phyloP scores from a whole-genome alignment of 2,888 invertebrate genomes.

The Tromatobia lineatoria region DNA sequence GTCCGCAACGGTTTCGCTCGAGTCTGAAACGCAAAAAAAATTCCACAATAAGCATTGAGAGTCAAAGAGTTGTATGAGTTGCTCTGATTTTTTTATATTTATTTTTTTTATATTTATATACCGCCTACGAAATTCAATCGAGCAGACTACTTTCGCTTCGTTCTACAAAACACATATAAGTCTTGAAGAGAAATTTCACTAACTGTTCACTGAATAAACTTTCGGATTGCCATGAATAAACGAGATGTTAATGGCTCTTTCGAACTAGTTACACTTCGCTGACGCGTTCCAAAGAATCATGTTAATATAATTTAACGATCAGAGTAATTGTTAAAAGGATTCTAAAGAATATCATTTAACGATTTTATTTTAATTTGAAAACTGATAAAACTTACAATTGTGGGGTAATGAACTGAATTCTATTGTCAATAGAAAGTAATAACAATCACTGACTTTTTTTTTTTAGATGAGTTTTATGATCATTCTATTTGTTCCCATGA shows the following conservation, averaged over 20 bases:
- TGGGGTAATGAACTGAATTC: background rate
- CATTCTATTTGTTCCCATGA: too few relatives aligned
- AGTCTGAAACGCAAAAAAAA: constrained; percentile 80
- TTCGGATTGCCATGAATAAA: constrained; percentile 64
- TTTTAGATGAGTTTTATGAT: background rate
- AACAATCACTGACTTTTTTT: background rate
- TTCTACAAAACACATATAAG: constrained; percentile 59
- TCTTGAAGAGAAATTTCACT: constrained; percentile 59
- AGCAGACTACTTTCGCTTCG: constrained; percentile 63
- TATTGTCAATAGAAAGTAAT: background rate
- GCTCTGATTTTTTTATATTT: constrained; percentile 35
- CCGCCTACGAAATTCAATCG: constrained; percentile 59
- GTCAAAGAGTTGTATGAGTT: constrained; percentile 41
- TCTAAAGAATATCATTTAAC: background rate
- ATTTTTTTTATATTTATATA: constrained; percentile 9
- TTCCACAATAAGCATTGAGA: constrained; percentile 55
- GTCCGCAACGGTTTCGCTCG: constrained; percentile 82
- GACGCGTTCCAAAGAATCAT: constrained; percentile 24
- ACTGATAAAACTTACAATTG: background rate
- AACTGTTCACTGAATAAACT: constrained; percentile 58
- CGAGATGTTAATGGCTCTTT: constrained; percentile 61
- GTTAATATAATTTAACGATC: constrained; percentile 23
- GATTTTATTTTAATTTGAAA: background rate
- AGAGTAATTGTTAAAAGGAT: constrained; percentile 1
- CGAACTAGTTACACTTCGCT: constrained; percentile 23